Conservation (phyloP, 2,113 vertebrate species). For the Lepus timidus region DNA sequence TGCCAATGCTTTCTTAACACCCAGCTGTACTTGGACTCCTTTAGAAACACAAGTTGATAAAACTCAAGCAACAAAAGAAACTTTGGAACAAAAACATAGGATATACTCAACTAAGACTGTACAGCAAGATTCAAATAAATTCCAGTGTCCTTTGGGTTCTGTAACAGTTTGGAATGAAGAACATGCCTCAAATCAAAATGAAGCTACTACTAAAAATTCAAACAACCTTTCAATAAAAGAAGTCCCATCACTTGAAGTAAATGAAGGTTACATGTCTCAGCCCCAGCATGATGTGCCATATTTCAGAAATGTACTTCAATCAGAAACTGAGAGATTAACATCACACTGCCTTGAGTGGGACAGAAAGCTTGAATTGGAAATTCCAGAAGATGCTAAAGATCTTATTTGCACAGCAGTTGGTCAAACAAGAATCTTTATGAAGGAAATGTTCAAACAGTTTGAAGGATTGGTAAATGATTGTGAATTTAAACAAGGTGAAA, state of each 20-base stretch:
- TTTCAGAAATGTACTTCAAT: conserved; percentile 89
- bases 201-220: conserved; percentile 22
- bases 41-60: conserved; percentile 51
- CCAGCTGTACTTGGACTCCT: conserved; percentile 86
- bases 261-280: conserved; percentile 50
- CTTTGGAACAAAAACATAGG: conserved; percentile 39
- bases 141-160: background rate
- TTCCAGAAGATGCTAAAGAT: conserved; percentile 95
- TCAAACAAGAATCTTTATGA: conserved; percentile 94
- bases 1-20: conserved; percentile 90
- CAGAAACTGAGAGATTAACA: conserved; percentile 89
- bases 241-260: background rate
- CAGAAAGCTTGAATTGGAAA: conserved; percentile 89
- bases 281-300: conserved; percentile 86
- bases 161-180: conserved; percentile 62
- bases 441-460: conserved; percentile 96
- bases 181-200: conserved; percentile 46
- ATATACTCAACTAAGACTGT: background rate
- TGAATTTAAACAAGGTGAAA: conserved; percentile 93
- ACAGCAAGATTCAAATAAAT: conserved; percentile 55
- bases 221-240: background rate
- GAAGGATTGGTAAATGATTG: conserved; percentile 95
- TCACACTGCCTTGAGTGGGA: conserved; percentile 91
- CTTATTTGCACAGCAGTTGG: conserved; percentile 93
- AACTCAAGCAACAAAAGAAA: conserved; percentile 57